Base-by-base conservation (phyloP, 2,113 vertebrate genomes). In the Boleophthalmus pectinirostris region DNA sequence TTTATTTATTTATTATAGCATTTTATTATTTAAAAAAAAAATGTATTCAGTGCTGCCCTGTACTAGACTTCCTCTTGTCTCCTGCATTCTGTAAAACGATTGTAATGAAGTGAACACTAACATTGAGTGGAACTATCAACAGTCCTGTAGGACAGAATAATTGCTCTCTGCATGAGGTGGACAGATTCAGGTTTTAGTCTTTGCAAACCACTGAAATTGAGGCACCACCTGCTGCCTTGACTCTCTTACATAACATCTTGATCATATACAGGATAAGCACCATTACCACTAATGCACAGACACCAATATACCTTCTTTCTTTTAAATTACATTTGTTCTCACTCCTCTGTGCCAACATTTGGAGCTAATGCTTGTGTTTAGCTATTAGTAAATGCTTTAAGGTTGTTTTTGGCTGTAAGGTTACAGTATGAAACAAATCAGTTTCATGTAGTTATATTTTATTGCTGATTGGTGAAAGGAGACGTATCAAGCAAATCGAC, bases 251-350 rank as follows among this genome's bases (percentile, higher is more conserved):
- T 72, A 78, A 70, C 25, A 81, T 76, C 78, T 83, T 89, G 82
- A 91, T 90, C 82, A 81, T 85, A 65, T 83, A n/a, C n/a, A 75
- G 82, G 82, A 72, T 80, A 81, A 71, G 78, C 69, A 64, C 68
- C 51, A 7, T 72, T 71, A 71, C 79, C 74, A 68, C 73, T 43
- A 83, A 65, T 75, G 13, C 67, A 67, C 58, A 74, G 57, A 69
- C 53, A 74, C 18, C 25, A 33, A 18, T 66, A 86, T 81, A 87
- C 72, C 57, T 47, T 71, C 79, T 77, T 72, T 82, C 78, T 82
- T 79, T 73, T 68, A 79, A 82, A 70, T 89, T 88, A 20, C 20
- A 56, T 80, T 84, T 66, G 69, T 83, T 68, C 81, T 67, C 45
- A 9, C 45, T 46, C 10, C 46, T 66, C 47, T 49, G 47, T 18